Evolutionary conservation across 2,113 vertebrate species (phyloP), one percentile per base, ranked within the genome.

Genomic region (Oreocharis arfaki): DNA sequence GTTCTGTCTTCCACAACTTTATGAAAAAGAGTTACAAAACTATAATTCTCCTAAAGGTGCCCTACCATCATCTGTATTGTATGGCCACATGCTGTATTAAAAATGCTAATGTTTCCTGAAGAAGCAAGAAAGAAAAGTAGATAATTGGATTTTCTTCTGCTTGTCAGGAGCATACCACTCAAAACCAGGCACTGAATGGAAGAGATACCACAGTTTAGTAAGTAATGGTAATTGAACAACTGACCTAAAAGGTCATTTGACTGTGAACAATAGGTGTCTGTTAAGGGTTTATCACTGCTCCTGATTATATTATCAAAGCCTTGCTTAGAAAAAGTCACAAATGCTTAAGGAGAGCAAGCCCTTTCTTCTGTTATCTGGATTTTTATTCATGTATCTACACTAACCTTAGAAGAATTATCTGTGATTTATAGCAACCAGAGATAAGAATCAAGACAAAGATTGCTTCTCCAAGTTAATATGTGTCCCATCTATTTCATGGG

Each of bases 171-270:
- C 59, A 47, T 16, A 87, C 47, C 41, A 77, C 37, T 96, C 80
- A 94, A 42, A 50, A 64, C 33, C 30, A 81, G 71, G 65, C 33
- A 85, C 33, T 84, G 85, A 93, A 94, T 84, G 42, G 65, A 90
- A 79, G 47, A 70, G 84, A 78, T 87, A 63, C 56, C 50, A 49
- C 63, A 77, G 33, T 49, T 60, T 35, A 69, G 28, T 76, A 93
- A 95, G 50, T 90, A 47, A 85, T 84, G 35, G 65, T 80, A 95
- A 89, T 87, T 95, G 18, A 28, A 86, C 50, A 91, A 73, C 63
- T 97, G 79, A 93, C 79, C 87, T 90, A 71, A 83, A 95, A 67
- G 88, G 70, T 75, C 35, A 53, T 69, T 96, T 92, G 89, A 26
- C 46, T 94, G 33, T 84, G 61, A 87, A 94, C 39, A 95, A 80